Base-by-base conservation (phyloP, 2,888 invertebrate genomes). In the Sinotaia quadrata region DNA sequence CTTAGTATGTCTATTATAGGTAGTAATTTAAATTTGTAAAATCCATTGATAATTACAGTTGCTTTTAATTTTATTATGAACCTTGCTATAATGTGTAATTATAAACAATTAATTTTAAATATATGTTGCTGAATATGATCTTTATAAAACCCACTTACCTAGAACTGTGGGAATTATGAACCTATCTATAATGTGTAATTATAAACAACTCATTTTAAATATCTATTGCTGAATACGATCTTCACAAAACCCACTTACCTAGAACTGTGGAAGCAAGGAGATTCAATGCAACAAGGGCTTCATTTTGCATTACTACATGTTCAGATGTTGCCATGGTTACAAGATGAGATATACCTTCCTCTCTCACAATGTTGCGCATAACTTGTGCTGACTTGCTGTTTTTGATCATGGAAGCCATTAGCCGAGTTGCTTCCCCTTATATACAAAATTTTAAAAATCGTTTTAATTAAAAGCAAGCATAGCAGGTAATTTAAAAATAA, bases 301-400 rank as follows among this genome's bases (percentile, higher is more conserved):
- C 88, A 75, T 88, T 88, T 76, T 89, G 87, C 96, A 96, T 96
- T 34, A 95, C 92, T 8, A 93, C 90, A 89, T 95, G 94, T 81
- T 94, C 93, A 2, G 94, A 93, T 4, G 92, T 91, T 75, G 94
- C 90, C 96, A 96, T 95, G 87, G 92, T 92, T 15, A 94, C 92
- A 78, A 96, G 89, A 81, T 93, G 92, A 66, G 92, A 91, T 37
- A 95, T 89, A 71, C 93, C 93, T 71, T 93, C 93, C 57, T 92
- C 91, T 51, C 88, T 83, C 15, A 90, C 87, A 67, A 91, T 84
- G 59, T 82, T 83, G 47, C 86, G 85, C 79, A 90, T 88, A 4
- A 91, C 90, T 29, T 89, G 88, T 24, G 79, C 67, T 5, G 83
- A 79, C 57, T 78, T 89, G 81, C 92, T 92, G 85, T 93, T 92